phyloP scores from a whole-genome alignment of 2,888 invertebrate species.

The Megastigmus dorsalis region DNA sequence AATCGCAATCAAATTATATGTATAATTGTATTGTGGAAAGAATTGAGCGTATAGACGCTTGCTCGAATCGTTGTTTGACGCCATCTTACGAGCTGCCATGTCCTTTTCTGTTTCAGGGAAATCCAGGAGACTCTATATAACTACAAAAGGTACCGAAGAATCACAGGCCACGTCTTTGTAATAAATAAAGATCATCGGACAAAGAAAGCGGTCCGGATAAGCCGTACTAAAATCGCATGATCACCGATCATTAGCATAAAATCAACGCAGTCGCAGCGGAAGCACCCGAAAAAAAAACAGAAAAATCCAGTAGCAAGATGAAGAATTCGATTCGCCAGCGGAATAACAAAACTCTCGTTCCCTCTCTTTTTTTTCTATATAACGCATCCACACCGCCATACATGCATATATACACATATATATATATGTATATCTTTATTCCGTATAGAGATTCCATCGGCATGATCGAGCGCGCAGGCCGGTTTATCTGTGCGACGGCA shows the following conservation, averaged over 20 bases:
- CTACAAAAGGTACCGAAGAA: too few species aligned
- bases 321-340: slow-evolving; percentile 48
- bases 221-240: slow-evolving; percentile 31
- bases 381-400: too few species aligned
- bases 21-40: too few species aligned
- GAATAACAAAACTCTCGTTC: slow-evolving; percentile 43
- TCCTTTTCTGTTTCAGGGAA: not conserved
- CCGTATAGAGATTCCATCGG: slow-evolving; percentile 43
- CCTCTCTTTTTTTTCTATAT: not conserved
- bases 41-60: too few species aligned
- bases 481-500: slow-evolving; percentile 43
- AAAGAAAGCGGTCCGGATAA: not conserved
- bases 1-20: too few species aligned
- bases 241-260: slow-evolving; percentile 38
- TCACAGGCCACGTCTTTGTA: slow-evolving; percentile 20
- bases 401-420: not conserved
- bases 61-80: too few species aligned
- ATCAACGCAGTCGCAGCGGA: slow-evolving; percentile 13
- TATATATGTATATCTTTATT: slow-evolving; percentile 33
- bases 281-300: not conserved
- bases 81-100: too few species aligned
- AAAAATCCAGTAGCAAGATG: slow-evolving; percentile 8
- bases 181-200: slow-evolving; percentile 30
- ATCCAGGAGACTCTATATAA: too few species aligned
- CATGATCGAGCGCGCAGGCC: slow-evolving; percentile 28